These are phyloP conservation scores for Teleogryllus occipitalis DNA, from an alignment of 1,140 invertebrate species.

Conservation along the genomic window DNA sequence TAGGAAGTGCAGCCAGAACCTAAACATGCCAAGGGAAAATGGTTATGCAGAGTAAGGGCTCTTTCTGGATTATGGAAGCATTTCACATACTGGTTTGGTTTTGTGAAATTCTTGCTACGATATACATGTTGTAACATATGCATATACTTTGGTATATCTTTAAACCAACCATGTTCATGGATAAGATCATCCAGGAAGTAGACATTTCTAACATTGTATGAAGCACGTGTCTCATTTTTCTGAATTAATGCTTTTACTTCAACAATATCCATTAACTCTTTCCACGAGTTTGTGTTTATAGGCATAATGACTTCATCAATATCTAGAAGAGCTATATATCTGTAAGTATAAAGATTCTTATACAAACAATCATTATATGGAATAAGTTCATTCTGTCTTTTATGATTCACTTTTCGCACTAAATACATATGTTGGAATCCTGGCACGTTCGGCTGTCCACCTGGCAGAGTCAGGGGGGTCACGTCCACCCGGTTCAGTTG, in stretches of 20 bases:
- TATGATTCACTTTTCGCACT: slow-evolving; percentile 82
- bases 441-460: slow-evolving; percentile 82
- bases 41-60: slow-evolving; percentile 84
- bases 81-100: slow-evolving; percentile 88
- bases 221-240: slow-evolving; percentile 66
- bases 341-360: slow-evolving; percentile 82
- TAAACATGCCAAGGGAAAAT: slow-evolving; percentile 82
- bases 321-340: slow-evolving; percentile 83
- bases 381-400: slow-evolving; percentile 89
- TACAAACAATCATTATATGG: slow-evolving; percentile 96
- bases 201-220: slow-evolving; percentile 87
- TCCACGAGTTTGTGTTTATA: slow-evolving; percentile 61
- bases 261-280: slow-evolving; percentile 64
- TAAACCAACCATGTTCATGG: slow-evolving; percentile 72
- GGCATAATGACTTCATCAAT: slow-evolving; percentile 95
- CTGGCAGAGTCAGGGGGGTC: slow-evolving; percentile 80
- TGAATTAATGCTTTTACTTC: slow-evolving; percentile 57
- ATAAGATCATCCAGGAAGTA: slow-evolving; percentile 88
- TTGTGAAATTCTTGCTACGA: slow-evolving; percentile 82
- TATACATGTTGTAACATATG: slow-evolving; percentile 93
- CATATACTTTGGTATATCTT: slow-evolving; percentile 79
- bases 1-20: slow-evolving; percentile 79
- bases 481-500: slow-evolving; percentile 66
- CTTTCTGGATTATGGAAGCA: slow-evolving; percentile 88
- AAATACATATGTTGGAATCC: slow-evolving; percentile 82